Base-by-base conservation (phyloP, 2,888 invertebrate genomes). In the Trypoxylon attenuatum region DNA sequence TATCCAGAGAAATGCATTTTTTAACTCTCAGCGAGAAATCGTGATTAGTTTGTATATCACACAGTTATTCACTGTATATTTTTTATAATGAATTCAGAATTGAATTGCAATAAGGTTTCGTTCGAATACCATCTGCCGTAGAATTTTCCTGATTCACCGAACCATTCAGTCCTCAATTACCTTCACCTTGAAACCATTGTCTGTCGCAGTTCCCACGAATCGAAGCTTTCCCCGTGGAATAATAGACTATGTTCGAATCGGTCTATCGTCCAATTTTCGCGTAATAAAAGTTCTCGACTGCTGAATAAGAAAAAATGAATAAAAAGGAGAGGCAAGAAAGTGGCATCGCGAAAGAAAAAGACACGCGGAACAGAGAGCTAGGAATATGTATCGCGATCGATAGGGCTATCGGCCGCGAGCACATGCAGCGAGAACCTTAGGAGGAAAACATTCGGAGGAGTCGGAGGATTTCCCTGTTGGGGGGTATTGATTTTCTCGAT, bases 401-500 rank as follows among this genome's bases (percentile, higher is more conserved):
- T 73, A 64, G 47, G 22, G 59, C 54, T 43, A n/a, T n/a, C 45
- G 43, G 38, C 29, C 16, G 21, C 18, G 21, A 68, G 64, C 69
- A 60, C 57, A 62, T 69, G 69, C 58, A 69, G n/a, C 41, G 46
- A 50, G 55, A 58, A 46, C 49, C 49, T 39, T 49, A 42, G 29
- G 29, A 63, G 63, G 62, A 76, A 74, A 74, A 76, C 69, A 74
- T 66, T 74, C 53, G 21, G 68, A 49, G 58, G 68, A 25, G 13
- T 3, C 10, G 33, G 59, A 75, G 68, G 64, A 77, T 73, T 71
- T 78, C 74, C 69, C 61, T 61, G 62, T 68, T 71, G 73, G 73
- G 10, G 33, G 65, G 80, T 82, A 82, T 82, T 82, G 82, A 82
- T 82, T 82, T 79, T 78, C 76, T 66, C 75, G 64, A 70, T 71